Conservation (phyloP, 1,140 invertebrate species). For the Sitobion miscanthi region DNA sequence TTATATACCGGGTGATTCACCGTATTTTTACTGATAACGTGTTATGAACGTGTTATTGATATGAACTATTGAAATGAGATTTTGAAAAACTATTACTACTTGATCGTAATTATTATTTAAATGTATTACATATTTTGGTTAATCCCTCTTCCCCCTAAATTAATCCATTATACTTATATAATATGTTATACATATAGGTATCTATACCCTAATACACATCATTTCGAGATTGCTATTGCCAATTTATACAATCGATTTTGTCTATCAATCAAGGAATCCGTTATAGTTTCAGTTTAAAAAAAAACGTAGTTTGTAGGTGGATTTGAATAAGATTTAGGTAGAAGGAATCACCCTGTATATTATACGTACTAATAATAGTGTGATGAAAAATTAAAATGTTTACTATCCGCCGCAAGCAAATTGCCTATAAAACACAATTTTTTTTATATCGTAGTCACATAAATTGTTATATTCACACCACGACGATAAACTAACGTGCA, state of each 20-base stretch:
- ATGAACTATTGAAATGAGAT: background rate
- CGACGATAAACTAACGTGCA: background rate
- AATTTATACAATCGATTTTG: background rate
- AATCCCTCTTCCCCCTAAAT: too few species aligned
- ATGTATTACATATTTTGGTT: background rate
- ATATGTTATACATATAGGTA: too few species aligned
- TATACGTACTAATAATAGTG: background rate
- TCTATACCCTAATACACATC: background rate
- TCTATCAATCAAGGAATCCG: background rate
- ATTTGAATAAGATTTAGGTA: background rate
- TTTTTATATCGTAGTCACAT: background rate
- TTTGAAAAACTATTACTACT: background rate
- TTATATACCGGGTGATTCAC: background rate
- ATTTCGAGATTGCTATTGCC: background rate
- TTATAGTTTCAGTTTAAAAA: too few species aligned
- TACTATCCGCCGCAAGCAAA: background rate
- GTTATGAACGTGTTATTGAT: background rate
- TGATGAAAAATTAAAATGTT: constrained; percentile 17
- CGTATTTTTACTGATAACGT: background rate
- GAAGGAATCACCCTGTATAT: background rate
- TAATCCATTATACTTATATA: too few species aligned
- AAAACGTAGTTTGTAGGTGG: background rate
- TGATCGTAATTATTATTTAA: background rate
- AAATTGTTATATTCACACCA: background rate
- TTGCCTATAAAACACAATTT: constrained; percentile 3